A percentile compares a stretch with the other conserved stretches of the same genome.
Conservation (phyloP, 2,113 vertebrate genomes). For the Greenwoodochromis staneri region DNA sequence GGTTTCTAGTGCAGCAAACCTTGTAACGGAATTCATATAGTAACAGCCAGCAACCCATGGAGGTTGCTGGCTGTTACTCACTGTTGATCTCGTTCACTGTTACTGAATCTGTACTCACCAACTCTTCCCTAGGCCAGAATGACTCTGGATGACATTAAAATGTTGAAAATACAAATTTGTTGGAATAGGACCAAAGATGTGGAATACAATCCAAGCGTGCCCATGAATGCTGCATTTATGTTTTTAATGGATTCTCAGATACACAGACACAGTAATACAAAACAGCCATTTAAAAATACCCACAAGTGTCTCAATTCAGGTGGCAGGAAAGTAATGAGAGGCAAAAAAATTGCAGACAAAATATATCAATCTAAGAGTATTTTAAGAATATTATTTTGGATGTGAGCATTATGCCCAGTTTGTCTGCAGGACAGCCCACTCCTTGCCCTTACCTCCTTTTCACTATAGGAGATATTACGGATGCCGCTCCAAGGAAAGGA, state of each 20-base stretch:
- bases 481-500: conserved; percentile 89
- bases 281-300: not conserved
- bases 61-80: not conserved
- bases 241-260: not conserved
- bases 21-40: not conserved
- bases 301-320: not conserved
- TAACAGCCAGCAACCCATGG: not conserved
- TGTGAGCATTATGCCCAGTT: not conserved
- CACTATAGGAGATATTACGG: conserved; percentile 86
- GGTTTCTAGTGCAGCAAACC: not conserved
- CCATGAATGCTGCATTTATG: not conserved
- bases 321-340: not conserved
- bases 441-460: conserved; percentile 79
- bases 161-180: not conserved
- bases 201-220: not conserved
- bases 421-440: not conserved
- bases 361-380: not conserved
- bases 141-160: not conserved
- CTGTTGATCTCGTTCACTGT: not conserved
- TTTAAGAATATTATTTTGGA: not conserved
- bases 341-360: not conserved
- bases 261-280: not conserved
- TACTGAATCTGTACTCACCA: not conserved
- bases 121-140: not conserved
- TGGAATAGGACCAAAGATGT: not conserved